These are phyloP conservation scores for Catocala nupta DNA, from an alignment of 2,888 invertebrate species.

Conservation along the genomic window DNA sequence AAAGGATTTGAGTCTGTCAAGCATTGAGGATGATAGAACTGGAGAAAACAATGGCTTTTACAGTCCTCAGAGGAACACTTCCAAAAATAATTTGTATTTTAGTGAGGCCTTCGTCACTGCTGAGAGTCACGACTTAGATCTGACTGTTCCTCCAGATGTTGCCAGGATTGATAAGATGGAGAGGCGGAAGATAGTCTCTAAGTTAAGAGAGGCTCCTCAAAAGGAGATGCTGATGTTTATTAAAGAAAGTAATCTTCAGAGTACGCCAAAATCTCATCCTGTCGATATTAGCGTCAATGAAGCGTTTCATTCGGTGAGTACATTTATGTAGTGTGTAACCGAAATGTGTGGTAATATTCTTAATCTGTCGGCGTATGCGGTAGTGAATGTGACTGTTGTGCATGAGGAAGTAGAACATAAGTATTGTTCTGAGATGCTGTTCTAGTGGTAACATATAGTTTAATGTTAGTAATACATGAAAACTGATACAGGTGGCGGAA, in stretches of 20 bases:
- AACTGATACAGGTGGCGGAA: constrained; percentile 69
- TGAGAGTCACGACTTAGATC: constrained; percentile 66
- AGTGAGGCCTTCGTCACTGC: constrained; percentile 76
- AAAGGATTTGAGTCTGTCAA: constrained; percentile 76
- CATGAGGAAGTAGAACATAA: too few species aligned
- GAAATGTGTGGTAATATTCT: too few species aligned
- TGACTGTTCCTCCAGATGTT: constrained; percentile 68
- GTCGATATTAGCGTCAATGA: constrained; percentile 59
- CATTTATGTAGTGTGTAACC: too few species aligned
- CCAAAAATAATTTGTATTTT: constrained; percentile 82
- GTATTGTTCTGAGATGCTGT: too few species aligned
- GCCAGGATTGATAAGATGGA: constrained; percentile 60
- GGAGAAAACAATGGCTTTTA: constrained; percentile 69
- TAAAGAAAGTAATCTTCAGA: constrained; percentile 58
- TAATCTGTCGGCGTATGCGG: too few species aligned
- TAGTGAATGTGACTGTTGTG: too few species aligned
- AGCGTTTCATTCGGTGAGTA: constrained; percentile 65
- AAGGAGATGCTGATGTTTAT: constrained; percentile 58
- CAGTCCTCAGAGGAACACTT: constrained; percentile 78
- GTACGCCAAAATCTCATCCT: constrained; percentile 63
- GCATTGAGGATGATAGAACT: constrained; percentile 77
- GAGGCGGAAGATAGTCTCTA: constrained; percentile 65
- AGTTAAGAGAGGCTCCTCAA: constrained; percentile 60
- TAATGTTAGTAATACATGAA: too few species aligned
- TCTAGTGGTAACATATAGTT: too few species aligned